A percentile compares a stretch with the other conserved stretches of the same genome.
These are phyloP conservation scores for Physocephala rufipes DNA, from an alignment of 2,888 invertebrate species.

Conservation along the genomic window DNA sequence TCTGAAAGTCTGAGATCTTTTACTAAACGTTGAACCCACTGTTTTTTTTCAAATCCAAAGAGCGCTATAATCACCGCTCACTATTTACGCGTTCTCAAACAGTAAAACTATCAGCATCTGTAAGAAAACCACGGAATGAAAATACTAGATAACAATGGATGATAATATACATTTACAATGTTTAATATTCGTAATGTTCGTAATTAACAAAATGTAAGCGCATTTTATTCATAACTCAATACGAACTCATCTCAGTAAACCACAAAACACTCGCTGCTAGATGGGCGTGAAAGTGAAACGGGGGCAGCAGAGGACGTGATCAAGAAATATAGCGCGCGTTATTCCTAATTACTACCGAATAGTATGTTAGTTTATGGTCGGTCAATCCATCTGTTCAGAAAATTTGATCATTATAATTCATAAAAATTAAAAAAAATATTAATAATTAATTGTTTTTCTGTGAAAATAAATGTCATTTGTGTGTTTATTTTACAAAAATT, in stretches of 20 bases:
- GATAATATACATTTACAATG: neutral
- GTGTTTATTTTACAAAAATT: too few species aligned
- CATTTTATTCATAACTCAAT: neutral
- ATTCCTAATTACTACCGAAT: neutral
- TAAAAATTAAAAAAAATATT: too few species aligned
- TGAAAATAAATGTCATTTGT: too few species aligned
- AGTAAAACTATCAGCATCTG: neutral
- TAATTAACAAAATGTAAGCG: neutral
- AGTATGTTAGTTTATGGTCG: neutral
- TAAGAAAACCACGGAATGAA: neutral
- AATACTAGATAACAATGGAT: conserved; percentile 18
- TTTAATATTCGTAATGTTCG: conserved; percentile 8
- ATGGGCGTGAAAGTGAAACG: neutral
- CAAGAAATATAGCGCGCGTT: neutral
- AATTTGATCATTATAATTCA: neutral
- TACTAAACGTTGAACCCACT: neutral
- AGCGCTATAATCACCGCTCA: neutral
- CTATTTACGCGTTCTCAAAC: neutral
- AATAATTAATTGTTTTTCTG: too few species aligned
- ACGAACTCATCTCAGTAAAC: neutral
- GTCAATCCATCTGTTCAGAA: conserved; percentile 4
- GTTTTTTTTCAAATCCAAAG: neutral
- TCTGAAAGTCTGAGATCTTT: too few species aligned
- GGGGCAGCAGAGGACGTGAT: neutral
- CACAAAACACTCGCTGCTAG: neutral